Conservation (phyloP, 2,113 vertebrate species). For the Collichthys lucidus region DNA sequence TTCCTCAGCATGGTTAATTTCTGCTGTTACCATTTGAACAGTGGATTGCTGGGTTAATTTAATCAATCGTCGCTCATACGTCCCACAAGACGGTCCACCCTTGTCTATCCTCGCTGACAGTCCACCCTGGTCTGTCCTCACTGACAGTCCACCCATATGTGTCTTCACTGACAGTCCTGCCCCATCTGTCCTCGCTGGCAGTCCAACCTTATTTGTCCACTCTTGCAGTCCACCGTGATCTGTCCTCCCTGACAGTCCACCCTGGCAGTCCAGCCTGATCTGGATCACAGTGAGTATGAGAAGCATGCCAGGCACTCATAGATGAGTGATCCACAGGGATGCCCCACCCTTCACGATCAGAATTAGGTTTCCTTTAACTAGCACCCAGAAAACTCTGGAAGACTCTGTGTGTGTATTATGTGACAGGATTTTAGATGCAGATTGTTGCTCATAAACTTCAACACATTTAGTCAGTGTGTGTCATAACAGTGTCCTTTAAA, state of each 20-base stretch:
- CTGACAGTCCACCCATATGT: slow-evolving; percentile 29
- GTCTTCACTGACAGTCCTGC: slow-evolving; percentile 7
- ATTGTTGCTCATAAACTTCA: slow-evolving; percentile 28
- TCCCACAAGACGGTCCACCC: background rate
- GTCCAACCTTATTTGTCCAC: slow-evolving; percentile 54
- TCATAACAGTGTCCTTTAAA: background rate
- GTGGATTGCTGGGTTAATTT: slow-evolving; percentile 51
- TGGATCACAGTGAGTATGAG: slow-evolving; percentile 55
- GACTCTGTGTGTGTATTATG: slow-evolving; percentile 5
- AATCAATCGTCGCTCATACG: slow-evolving; percentile 14
- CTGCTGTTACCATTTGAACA: slow-evolving; percentile 22
- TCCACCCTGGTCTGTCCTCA: slow-evolving; percentile 21
- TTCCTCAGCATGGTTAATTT: slow-evolving; percentile 30
- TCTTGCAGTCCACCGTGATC: slow-evolving; percentile 17
- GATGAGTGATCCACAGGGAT: slow-evolving; percentile 64
- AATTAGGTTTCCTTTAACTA: slow-evolving; percentile 76
- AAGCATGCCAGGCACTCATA: slow-evolving; percentile 73
- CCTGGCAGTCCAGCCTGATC: slow-evolving; percentile 58
- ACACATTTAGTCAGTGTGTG: background rate
- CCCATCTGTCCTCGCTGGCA: slow-evolving; percentile 37
- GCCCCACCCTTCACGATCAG: slow-evolving; percentile 77
- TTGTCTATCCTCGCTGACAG: slow-evolving; percentile 36
- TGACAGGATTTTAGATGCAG: background rate
- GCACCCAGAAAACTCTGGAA: slow-evolving; percentile 66
- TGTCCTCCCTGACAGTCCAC: slow-evolving; percentile 24